Evolutionary conservation across 2,797 vertebrate species (phyloP), one percentile per base, ranked within the genome.

Genomic region (Buphagus erythrorhynchus): DNA sequence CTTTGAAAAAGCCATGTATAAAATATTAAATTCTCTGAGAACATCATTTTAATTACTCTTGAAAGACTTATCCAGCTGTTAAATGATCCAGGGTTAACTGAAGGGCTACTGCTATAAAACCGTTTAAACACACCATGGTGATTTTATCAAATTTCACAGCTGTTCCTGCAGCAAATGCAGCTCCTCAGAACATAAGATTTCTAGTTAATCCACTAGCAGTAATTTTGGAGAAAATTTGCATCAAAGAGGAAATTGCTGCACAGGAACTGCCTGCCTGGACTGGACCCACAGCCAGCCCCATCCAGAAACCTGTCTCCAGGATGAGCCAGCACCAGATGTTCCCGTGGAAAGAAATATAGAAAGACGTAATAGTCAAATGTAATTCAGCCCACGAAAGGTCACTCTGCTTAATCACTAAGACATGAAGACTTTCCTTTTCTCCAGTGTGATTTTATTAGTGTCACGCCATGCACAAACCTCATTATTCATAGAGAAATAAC

Each of bases 141-240:
- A 96, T 95, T 95, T 94, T 95, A 94, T 95, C 94, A 95, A 92
- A 95, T 97, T 94, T 94, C 87, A 94, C 93, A 95, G 93, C 91
- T 96, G 95, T 69, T 94, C 82, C 73, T 94, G 65, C 72, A 94
- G 89, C 78, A 92, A 94, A 93, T 75, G 84, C 78, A 90, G 71
- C 45, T 95, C 78, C 87, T 94, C 87, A 86, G 90, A 86, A 86
- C 75, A 93, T 72, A 88, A 95, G 96, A 86, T 83, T 95, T 86
- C 85, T 29, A 66, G 57, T 86, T 96, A 91, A 96, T 94, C 79
- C 35, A 10, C 67, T 91, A 95, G 66, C 46, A 40, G 72, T 54
- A 67, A 91, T 90, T 95, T 58, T 88, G 85, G 49, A 86, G 78
- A 65, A 91, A 94, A 94, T 91, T 66, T 88, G 69, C 76, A 94